Evolutionary conservation across 2,113 vertebrate species (phyloP).

Genomic region (Peucedramus taeniatus): DNA sequence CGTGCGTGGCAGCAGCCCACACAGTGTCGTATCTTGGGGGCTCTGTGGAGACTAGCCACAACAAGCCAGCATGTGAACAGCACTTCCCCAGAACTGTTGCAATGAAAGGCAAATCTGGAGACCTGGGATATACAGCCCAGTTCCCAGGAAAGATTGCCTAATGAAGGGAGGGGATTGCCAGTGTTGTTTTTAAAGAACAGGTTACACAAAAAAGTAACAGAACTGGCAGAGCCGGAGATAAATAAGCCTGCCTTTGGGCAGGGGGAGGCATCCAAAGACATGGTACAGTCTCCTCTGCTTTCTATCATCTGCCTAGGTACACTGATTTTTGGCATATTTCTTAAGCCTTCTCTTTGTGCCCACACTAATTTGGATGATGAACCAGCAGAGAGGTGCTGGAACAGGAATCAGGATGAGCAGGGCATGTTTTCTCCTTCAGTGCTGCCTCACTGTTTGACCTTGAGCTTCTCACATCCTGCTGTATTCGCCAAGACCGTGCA

Average conservation of each 20-base stretch:
- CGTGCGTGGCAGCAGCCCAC: not conserved
- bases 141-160: not conserved
- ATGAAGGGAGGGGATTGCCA: not conserved
- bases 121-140: not conserved
- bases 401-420: not conserved
- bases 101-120: not conserved
- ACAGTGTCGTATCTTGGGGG: accelerated
- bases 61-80: not conserved
- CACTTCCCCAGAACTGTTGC: not conserved
- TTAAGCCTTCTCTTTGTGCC: not conserved
- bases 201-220: not conserved
- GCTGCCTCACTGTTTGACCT: not conserved
- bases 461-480: not conserved
- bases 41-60: not conserved
- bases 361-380: not conserved
- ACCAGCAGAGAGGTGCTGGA: not conserved
- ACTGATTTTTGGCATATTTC: not conserved
- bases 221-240: not conserved
- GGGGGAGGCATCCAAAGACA: not conserved
- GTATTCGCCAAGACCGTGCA: accelerated
- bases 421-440: not conserved
- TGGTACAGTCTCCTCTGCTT: not conserved
- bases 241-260: not conserved
- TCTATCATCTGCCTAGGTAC: not conserved
- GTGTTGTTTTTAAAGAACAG: not conserved